A percentile compares a stretch with the other conserved stretches of the same genome.
Conservation (phyloP, 2,797 vertebrate species). For the Macrochelys suwanniensis region DNA sequence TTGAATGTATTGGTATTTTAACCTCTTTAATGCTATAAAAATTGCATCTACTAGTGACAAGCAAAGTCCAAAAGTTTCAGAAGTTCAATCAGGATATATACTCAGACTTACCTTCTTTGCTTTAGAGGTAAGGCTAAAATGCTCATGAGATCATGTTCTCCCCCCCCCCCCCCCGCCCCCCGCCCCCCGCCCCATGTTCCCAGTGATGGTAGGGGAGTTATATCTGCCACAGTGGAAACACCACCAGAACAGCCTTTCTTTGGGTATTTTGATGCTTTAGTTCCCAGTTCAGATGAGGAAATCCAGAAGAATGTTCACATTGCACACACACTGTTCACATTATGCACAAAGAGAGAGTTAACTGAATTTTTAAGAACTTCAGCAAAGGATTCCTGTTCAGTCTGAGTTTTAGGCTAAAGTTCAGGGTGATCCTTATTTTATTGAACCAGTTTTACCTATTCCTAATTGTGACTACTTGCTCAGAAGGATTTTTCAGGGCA, state of each 20-base stretch:
- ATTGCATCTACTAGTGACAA: background rate
- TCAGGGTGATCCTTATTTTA: background rate
- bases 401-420: background rate
- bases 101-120: background rate
- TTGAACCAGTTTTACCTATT: background rate
- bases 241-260: background rate
- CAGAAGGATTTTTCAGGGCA: background rate
- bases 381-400: rapidly evolving
- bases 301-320: rapidly evolving
- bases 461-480: background rate
- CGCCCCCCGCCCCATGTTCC: background rate
- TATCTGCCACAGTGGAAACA: background rate
- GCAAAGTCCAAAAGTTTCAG: background rate
- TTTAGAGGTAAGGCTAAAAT: background rate
- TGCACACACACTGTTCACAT: background rate
- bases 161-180: no score
- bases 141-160: background rate
- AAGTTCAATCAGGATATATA: background rate
- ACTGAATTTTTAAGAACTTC: background rate
- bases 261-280: rapidly evolving
- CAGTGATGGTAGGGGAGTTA: background rate
- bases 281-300: background rate
- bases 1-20: background rate
- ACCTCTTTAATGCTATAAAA: background rate
- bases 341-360: background rate